Percentiles rank a stretch among this genome's conserved stretches.
These are phyloP conservation scores for Melanotaenia boesemani DNA, from an alignment of 2,797 vertebrate species.

Conservation along the genomic window DNA sequence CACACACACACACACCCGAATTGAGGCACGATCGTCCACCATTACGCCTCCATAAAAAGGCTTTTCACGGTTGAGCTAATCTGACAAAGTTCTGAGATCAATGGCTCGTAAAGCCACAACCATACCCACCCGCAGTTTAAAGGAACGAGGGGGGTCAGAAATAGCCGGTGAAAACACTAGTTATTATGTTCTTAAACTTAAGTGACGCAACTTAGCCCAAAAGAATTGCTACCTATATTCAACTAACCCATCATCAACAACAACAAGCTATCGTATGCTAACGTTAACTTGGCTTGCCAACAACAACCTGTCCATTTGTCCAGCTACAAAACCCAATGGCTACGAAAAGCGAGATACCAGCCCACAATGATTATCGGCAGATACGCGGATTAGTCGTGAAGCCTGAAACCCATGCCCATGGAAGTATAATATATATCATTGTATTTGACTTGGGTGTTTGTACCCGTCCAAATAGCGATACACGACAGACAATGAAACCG, in stretches of 20 bases:
- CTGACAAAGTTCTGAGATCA: conserved; percentile 80
- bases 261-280: conserved; percentile 79
- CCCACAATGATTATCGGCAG: conserved; percentile 18
- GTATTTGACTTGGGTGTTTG: conserved; percentile 18
- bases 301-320: conserved; percentile 83
- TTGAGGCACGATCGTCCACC: conserved; percentile 70
- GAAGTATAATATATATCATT: not conserved
- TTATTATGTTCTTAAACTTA: conserved; percentile 37
- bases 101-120: conserved; percentile 53
- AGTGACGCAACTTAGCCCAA: conserved; percentile 37
- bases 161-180: not conserved
- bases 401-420: not conserved
- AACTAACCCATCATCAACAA: conserved; percentile 71
- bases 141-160: not conserved
- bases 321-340: conserved; percentile 65
- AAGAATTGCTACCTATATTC: conserved; percentile 28
- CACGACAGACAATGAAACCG: conserved; percentile 77
- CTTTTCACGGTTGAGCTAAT: conserved; percentile 81
- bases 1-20: conserved; percentile 48
- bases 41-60: conserved; percentile 79
- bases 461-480: conserved; percentile 71
- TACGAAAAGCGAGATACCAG: conserved; percentile 65
- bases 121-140: conserved; percentile 20
- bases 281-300: conserved; percentile 76
- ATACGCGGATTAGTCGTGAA: not conserved